Evolutionary conservation across 2,113 vertebrate species (phyloP), one percentile per base, ranked within the genome.

Genomic region (Hemibagrus wyckioides): DNA sequence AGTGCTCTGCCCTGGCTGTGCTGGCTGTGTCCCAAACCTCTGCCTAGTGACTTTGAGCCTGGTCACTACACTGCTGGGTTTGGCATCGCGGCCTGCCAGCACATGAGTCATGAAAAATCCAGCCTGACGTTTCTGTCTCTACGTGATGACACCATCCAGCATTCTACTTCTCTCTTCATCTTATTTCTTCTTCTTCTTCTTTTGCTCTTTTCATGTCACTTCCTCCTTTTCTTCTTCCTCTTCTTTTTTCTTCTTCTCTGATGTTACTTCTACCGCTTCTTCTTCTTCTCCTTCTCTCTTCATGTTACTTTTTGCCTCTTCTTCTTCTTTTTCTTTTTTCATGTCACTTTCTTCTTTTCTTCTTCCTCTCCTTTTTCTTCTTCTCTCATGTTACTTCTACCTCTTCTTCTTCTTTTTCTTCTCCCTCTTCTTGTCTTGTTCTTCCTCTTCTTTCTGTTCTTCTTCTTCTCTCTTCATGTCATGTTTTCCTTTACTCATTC

Each of bases 21-120:
- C 84, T 82, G 85, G 84, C 57, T 63, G 17, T 41, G 65, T 57
- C 69, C 67, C 89, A 86, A 88, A 88, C 89, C 89, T 86, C 91
- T 90, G 80, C 88, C 83, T 75, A 75, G 76, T 89, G 88, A 90
- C 87, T 87, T 87, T 87, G 76, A 86, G 80, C 82, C 59, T 84
- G 57, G 61, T 33, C 85, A 82, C 80, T 90, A 83, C 33, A 83
- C 89, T 21, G 69, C 88, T 85, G 84, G 17, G 71, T 21, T 87
- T 90, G 67, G 86, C 86, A 77, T 75, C 36, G 56, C n/a, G 15
- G 52, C 25, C 84, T 80, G 86, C 80, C 86, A 88, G 80, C 63
- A 59, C n/a, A 61, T 89, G 86, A 91, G 86, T 90, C 88, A 83
- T 17, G 33, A 83, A 65, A 65, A 82, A 54, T 52, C 82, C 71